Evolutionary conservation across 1,140 invertebrate genomes (phyloP).

Genomic region (Drosophila novamexicana): DNA sequence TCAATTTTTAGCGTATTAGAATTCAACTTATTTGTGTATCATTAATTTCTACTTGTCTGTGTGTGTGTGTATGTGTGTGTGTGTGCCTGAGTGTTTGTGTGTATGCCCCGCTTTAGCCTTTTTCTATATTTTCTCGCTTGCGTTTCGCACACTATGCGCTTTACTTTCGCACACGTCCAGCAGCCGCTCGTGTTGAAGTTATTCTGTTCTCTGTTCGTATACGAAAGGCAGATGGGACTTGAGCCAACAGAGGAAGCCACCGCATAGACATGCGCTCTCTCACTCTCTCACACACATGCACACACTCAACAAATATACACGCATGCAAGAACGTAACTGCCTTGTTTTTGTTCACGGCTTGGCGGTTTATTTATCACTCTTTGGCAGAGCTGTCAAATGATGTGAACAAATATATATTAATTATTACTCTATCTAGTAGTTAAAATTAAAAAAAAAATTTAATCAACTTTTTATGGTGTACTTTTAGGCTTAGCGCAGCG

Average conservation of each 20-base stretch:
- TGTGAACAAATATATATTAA: too few relatives aligned
- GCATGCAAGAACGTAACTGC: neutral
- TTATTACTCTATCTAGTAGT: too few relatives aligned
- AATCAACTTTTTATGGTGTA: neutral
- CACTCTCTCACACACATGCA: constrained; percentile 2
- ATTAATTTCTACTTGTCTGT: constrained; percentile 23
- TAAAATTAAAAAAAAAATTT: too few relatives aligned
- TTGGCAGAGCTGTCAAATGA: constrained; percentile 1
- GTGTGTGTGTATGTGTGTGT: neutral
- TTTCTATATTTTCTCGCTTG: constrained; percentile 65
- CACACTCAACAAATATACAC: neutral
- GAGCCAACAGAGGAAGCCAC: constrained; percentile 18
- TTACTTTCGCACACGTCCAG: constrained; percentile 68
- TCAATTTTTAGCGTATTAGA: constrained; percentile 4
- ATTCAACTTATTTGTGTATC: constrained; percentile 40
- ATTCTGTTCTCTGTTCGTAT: constrained; percentile 42
- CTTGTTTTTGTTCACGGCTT: constrained; percentile 36
- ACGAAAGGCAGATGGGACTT: constrained; percentile 15
- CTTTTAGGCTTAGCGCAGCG: neutral
- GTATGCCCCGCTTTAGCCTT: constrained; percentile 47
- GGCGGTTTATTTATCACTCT: neutral
- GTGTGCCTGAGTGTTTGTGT: constrained; percentile 22
- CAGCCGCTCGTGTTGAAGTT: constrained; percentile 69
- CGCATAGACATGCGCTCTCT: neutral
- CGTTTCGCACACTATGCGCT: constrained; percentile 58